Conservation (phyloP, 2,113 vertebrate species). For the Rhinoderma darwinii region DNA sequence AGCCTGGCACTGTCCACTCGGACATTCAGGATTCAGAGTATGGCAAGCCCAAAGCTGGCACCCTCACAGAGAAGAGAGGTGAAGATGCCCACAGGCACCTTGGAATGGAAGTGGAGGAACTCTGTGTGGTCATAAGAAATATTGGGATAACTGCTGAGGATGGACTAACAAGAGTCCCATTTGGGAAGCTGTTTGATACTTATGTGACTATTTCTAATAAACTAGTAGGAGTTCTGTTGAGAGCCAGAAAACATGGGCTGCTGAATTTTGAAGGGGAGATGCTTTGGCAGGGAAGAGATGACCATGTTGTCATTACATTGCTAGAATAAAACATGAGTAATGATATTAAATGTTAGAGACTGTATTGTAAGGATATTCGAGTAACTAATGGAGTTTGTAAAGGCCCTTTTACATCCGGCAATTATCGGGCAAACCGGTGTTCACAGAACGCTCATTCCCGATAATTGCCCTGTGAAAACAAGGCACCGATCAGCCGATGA, state of each 20-base stretch:
- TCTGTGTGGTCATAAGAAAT: conserved; percentile 78
- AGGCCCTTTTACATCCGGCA: too few species aligned
- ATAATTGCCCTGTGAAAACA: too few species aligned
- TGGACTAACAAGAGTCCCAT: conserved; percentile 72
- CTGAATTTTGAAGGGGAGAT: conserved; percentile 89
- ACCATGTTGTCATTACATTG: conserved; percentile 80
- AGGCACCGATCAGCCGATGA: too few species aligned
- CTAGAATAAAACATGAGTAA: conserved; percentile 59
- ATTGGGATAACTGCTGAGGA: conserved; percentile 72
- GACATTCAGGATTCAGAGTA: conserved; percentile 73
- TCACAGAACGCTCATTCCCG: too few species aligned
- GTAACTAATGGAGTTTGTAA: too few species aligned
- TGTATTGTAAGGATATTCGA: too few species aligned
- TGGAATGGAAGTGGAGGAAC: conserved; percentile 80
- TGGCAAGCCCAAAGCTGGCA: conserved; percentile 82
- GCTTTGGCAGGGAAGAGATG: conserved; percentile 91
- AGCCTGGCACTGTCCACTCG: not conserved
- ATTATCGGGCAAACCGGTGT: too few species aligned
- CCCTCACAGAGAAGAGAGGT: conserved; percentile 82
- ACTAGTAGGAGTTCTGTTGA: conserved; percentile 84
- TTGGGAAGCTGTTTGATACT: conserved; percentile 82
- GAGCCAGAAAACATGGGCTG: conserved; percentile 84
- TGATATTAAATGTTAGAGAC: not conserved
- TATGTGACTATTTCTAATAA: conserved; percentile 91
- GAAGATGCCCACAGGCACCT: conserved; percentile 81